phyloP scores from a whole-genome alignment of 2,888 invertebrate genomes.

The Mesorhabditis sp. region DNA sequence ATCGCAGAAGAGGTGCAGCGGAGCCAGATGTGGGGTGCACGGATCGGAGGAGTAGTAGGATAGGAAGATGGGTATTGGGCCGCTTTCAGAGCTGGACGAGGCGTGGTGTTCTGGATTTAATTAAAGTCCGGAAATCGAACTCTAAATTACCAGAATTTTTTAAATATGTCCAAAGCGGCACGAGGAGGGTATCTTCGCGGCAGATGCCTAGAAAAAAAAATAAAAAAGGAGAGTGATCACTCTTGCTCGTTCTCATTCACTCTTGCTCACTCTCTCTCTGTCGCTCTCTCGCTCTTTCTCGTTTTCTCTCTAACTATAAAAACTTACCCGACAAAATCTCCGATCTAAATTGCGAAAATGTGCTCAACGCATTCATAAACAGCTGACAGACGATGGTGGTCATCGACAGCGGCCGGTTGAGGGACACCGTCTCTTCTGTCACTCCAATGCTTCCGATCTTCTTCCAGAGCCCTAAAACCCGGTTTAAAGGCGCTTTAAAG shows the following conservation, averaged over 20 bases:
- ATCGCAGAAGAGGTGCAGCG: slow-evolving; percentile 86
- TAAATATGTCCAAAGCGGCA: slow-evolving; percentile 84
- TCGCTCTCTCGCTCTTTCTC: too few species aligned
- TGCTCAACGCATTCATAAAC: slow-evolving; percentile 84
- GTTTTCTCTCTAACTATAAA: neutral
- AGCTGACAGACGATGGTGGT: slow-evolving; percentile 83
- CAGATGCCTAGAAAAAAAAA: slow-evolving; percentile 78
- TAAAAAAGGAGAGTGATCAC: too few species aligned
- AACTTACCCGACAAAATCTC: slow-evolving; percentile 83
- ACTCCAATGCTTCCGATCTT: slow-evolving; percentile 23
- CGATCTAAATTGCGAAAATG: slow-evolving; percentile 81
- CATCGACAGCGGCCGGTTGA: slow-evolving; percentile 65
- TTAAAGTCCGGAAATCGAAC: too few species aligned
- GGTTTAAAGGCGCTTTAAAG: neutral
- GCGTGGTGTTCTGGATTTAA: slow-evolving; percentile 74
- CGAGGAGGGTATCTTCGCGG: slow-evolving; percentile 84
- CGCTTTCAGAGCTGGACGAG: slow-evolving; percentile 69
- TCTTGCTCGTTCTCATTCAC: too few species aligned
- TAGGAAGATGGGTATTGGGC: slow-evolving; percentile 73
- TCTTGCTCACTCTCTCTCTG: too few species aligned
- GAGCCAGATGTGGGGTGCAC: slow-evolving; percentile 82
- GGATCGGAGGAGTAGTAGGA: slow-evolving; percentile 75
- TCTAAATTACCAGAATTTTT: slow-evolving; percentile 9
- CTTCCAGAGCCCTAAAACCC: slow-evolving; percentile 17
- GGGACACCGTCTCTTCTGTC: slow-evolving; percentile 10